A percentile compares a stretch with the other conserved stretches of the same genome.
phyloP scores from a whole-genome alignment of 2,797 vertebrate species.

The Cryptoblepharus egeriae region DNA sequence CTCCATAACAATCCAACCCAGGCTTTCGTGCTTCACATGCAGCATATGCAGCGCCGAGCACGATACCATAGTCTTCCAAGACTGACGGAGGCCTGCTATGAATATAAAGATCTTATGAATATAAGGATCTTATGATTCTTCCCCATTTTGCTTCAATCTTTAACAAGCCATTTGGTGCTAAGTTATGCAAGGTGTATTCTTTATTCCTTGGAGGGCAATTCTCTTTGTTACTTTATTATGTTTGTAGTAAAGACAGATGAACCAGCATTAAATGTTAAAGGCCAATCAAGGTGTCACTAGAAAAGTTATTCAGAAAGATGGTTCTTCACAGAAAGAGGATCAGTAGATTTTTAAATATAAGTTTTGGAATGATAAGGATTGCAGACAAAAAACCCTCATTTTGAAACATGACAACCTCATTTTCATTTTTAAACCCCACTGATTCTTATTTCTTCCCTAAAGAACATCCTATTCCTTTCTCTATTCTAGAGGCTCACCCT shows the following conservation, averaged over 20 bases:
- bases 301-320: neutral
- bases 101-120: neutral
- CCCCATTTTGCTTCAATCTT: neutral
- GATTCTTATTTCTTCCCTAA: neutral
- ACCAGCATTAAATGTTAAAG: neutral
- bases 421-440: neutral
- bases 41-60: too few relatives aligned
- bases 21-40: too few relatives aligned
- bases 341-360: neutral
- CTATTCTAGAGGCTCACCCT: neutral
- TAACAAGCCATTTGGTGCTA: neutral
- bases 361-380: neutral
- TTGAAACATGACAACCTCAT: neutral
- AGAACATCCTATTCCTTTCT: slow-evolving; percentile 28
- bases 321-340: neutral
- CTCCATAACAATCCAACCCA: too few relatives aligned
- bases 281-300: neutral
- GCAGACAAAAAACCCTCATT: neutral
- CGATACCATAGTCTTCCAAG: too few relatives aligned
- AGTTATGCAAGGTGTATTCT: neutral
- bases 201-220: neutral
- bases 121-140: too few relatives aligned
- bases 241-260: neutral
- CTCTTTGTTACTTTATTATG: neutral
- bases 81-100: too few relatives aligned